Evolutionary conservation across 2,113 vertebrate genomes (phyloP).

Genomic region (Lanius ludovicianus): DNA sequence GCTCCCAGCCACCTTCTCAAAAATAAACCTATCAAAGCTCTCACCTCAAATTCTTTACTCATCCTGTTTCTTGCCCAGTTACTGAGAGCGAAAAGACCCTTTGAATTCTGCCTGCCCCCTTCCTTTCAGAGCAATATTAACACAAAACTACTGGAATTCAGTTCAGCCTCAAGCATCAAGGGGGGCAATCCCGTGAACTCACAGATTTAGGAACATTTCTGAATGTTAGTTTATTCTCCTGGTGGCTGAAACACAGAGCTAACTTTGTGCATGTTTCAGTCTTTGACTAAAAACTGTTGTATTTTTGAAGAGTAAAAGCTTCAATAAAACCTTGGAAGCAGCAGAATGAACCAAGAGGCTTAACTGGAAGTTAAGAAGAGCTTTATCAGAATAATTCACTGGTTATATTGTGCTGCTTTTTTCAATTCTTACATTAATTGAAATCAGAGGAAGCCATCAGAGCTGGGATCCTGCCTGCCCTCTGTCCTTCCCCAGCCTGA

Average conservation of each 20-base stretch:
- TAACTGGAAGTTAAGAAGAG: not conserved
- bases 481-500: not conserved
- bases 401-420: not conserved
- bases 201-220: not conserved
- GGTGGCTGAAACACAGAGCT: not conserved
- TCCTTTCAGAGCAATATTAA: not conserved
- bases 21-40: not conserved
- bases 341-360: not conserved
- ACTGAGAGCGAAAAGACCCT: not conserved
- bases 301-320: not conserved
- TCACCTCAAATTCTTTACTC: not conserved
- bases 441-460: not conserved
- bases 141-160: not conserved
- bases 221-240: not conserved
- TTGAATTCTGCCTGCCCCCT: not conserved
- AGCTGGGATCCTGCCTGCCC: not conserved
- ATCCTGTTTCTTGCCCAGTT: not conserved
- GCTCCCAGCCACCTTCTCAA: not conserved
- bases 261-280: rapidly evolving
- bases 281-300: not conserved
- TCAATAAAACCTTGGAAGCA: not conserved
- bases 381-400: not conserved
- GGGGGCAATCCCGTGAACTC: not conserved
- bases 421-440: not conserved
- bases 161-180: not conserved